These are phyloP conservation scores for Drosophila orena DNA, from an alignment of 1,140 invertebrate genomes.

Conservation along the genomic window DNA sequence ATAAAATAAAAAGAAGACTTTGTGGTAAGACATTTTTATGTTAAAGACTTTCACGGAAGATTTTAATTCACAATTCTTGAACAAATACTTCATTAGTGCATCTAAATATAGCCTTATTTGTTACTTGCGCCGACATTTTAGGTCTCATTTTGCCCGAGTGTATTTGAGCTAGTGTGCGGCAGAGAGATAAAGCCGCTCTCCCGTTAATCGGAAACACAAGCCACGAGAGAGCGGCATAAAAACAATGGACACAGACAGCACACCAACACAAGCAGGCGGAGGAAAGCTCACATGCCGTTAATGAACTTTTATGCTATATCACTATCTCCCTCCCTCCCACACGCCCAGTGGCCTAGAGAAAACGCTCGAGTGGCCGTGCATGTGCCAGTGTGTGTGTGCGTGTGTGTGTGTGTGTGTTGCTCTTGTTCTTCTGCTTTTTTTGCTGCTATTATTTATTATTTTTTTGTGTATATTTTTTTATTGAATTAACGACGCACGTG, in stretches of 20 bases:
- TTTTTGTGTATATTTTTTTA: constrained; percentile 37
- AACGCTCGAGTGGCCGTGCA: constrained; percentile 1
- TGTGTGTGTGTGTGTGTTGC: constrained; percentile 16
- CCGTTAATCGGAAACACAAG: constrained; percentile 20
- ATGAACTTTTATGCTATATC: constrained; percentile 68
- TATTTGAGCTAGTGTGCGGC: background rate
- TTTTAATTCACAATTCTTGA: too few species aligned
- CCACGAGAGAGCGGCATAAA: constrained; percentile 32
- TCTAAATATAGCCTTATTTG: too few species aligned
- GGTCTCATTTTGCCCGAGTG: constrained; percentile 3
- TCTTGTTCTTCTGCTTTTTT: constrained; percentile 55
- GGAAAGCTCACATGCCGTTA: constrained; percentile 64
- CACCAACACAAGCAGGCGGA: constrained; percentile 30
- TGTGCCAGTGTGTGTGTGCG: background rate
- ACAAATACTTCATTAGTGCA: too few species aligned
- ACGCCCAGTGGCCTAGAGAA: constrained; percentile 19
- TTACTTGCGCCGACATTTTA: too few species aligned
- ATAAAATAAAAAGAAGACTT: background rate
- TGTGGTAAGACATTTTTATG: background rate
- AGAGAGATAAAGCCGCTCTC: constrained; percentile 36
- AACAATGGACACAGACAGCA: constrained; percentile 37
- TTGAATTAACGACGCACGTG: constrained; percentile 78
- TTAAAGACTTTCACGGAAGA: background rate
- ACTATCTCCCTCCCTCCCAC: constrained; percentile 18
- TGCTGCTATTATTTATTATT: constrained; percentile 14